A percentile compares a stretch with the other conserved stretches of the same genome.
phyloP scores from a whole-genome alignment of 2,113 vertebrate genomes.

The Chaetura pelagica region DNA sequence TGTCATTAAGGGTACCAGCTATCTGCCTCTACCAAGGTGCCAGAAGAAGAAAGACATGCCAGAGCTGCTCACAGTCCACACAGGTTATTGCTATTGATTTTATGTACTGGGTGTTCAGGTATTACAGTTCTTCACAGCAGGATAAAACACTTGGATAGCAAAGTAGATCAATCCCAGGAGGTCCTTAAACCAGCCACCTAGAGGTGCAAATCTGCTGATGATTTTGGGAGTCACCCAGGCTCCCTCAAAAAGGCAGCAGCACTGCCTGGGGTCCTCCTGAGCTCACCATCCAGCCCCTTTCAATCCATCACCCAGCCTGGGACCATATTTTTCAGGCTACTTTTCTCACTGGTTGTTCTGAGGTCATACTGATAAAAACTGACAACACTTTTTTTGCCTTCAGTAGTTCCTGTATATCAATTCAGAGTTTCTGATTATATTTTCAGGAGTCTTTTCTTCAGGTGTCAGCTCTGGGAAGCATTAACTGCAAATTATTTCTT shows the following conservation, averaged over 20 bases:
- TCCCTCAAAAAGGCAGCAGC: background rate
- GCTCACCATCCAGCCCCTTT: background rate
- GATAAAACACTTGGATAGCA: background rate
- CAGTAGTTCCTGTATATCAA: accelerated
- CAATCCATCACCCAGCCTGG: background rate
- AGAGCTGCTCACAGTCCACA: background rate
- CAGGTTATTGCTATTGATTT: background rate
- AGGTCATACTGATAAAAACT: background rate
- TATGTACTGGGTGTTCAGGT: background rate
- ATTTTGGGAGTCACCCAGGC: background rate
- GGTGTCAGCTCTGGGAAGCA: background rate
- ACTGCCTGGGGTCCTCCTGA: background rate
- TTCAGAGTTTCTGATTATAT: background rate
- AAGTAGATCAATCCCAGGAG: background rate
- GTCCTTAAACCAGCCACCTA: background rate
- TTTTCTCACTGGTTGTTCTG: background rate
- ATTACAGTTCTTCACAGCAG: background rate
- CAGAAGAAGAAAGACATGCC: background rate
- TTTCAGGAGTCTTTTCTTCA: background rate
- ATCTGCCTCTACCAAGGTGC: accelerated
- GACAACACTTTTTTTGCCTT: background rate
- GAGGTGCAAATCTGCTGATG: background rate
- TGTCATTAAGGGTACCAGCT: background rate
- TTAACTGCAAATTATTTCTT: background rate
- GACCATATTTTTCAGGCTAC: background rate